Percentiles rank a stretch among this genome's conserved stretches.
Evolutionary conservation across 2,113 vertebrate species (phyloP).

Genomic region (Cardinalis cardinalis): DNA sequence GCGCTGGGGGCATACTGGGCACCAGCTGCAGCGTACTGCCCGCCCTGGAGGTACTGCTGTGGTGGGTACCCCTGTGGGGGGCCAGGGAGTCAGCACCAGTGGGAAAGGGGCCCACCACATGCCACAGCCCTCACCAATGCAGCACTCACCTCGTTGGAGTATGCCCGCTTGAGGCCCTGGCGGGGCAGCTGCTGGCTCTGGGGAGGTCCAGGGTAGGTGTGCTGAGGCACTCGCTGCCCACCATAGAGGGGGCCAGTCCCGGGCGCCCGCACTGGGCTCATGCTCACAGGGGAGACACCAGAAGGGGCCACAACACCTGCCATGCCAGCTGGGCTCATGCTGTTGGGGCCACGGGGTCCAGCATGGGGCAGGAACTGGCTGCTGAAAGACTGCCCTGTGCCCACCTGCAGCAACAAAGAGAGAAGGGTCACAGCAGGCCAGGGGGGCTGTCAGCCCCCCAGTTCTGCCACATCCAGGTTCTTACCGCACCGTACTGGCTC

Average conservation of each 20-base stretch:
- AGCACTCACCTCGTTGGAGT: constrained; percentile 81
- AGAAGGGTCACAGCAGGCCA: accelerated
- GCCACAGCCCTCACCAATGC: accelerated
- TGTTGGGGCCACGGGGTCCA: constrained; percentile 77
- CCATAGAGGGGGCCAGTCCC: constrained; percentile 76
- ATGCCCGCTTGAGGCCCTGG: constrained; percentile 86
- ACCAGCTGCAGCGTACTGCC: constrained; percentile 63
- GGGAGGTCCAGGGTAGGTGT: constrained; percentile 74
- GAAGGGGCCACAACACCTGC: constrained; percentile 67
- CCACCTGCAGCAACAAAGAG: constrained; percentile 74
- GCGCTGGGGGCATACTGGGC: constrained; percentile 81
- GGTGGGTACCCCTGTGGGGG: constrained; percentile 72
- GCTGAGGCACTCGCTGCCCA: constrained; percentile 84
- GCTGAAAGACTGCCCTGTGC: constrained; percentile 84
- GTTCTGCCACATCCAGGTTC: not conserved
- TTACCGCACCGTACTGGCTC: constrained; percentile 87
- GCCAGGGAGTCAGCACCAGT: not conserved
- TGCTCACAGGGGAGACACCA: constrained; percentile 75
- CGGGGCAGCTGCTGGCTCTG: constrained; percentile 79
- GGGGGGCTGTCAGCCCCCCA: accelerated
- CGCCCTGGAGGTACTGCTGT: constrained; percentile 78
- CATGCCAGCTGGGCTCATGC: constrained; percentile 65
- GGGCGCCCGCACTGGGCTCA: constrained; percentile 76
- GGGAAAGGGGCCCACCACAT: accelerated
- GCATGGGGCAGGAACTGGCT: constrained; percentile 89